Evolutionary conservation across 2,797 vertebrate species (phyloP).

Genomic region (Sebastiscus albofasciatus): DNA sequence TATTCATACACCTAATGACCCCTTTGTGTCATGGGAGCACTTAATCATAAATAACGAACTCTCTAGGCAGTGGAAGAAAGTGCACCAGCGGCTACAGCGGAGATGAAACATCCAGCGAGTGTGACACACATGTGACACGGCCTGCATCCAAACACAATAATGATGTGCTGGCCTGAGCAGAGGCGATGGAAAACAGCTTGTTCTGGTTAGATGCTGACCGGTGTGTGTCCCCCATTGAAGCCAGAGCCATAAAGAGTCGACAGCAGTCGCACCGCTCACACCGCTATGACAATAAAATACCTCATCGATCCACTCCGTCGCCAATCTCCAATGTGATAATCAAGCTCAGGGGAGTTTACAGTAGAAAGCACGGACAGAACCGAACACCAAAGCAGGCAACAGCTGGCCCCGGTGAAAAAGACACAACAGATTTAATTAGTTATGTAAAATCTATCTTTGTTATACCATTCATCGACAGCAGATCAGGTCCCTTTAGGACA

Average conservation of each 20-base stretch:
- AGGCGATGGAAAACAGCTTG: constrained; percentile 71
- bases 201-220: constrained; percentile 61
- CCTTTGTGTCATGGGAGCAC: constrained; percentile 9
- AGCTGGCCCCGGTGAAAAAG: background rate
- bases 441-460: background rate
- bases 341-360: constrained; percentile 18
- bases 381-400: background rate
- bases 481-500: background rate
- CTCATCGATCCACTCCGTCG: constrained; percentile 15
- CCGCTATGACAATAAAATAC: constrained; percentile 22
- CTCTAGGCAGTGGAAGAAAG: constrained; percentile 18
- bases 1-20: constrained; percentile 7
- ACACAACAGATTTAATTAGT: background rate
- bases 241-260: constrained; percentile 11
- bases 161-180: constrained; percentile 54
- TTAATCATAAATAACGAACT: constrained; percentile 24
- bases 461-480: background rate
- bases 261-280: constrained; percentile 4
- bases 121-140: constrained; percentile 67
- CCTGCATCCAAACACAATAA: constrained; percentile 63
- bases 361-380: background rate
- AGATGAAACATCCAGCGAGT: constrained; percentile 56
- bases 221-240: constrained; percentile 39
- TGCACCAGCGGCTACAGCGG: constrained; percentile 12
- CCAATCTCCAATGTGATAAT: constrained; percentile 31